Evolutionary conservation across 2,113 vertebrate genomes (phyloP).

Genomic region (Opisthocomus hoazin): DNA sequence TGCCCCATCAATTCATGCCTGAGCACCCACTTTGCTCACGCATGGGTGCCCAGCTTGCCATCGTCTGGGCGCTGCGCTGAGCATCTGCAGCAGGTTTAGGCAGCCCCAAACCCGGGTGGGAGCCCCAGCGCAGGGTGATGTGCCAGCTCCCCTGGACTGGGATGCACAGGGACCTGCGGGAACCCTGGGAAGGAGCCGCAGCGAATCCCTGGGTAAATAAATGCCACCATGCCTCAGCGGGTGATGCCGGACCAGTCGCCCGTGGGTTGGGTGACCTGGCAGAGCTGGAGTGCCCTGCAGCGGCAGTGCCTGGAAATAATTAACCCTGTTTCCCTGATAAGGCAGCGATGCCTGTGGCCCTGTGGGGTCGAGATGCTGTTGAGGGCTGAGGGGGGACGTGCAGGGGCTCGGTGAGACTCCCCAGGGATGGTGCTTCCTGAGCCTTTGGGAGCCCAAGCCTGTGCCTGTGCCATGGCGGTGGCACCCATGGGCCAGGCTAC

Average conservation of each 20-base stretch:
- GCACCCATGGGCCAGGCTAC: background rate
- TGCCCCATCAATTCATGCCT: background rate
- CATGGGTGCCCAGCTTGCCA: background rate
- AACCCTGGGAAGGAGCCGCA: background rate
- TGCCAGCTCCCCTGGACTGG: rapidly evolving
- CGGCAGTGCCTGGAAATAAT: background rate
- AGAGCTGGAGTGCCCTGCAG: background rate
- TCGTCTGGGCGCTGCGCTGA: rapidly evolving
- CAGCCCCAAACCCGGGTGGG: background rate
- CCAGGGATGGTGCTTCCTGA: background rate
- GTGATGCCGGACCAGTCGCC: background rate
- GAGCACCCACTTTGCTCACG: background rate
- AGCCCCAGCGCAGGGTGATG: rapidly evolving
- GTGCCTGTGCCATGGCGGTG: background rate
- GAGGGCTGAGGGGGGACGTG: rapidly evolving
- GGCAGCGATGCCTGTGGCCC: background rate
- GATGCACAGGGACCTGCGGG: rapidly evolving
- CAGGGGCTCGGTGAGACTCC: rapidly evolving
- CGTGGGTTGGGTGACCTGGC: background rate
- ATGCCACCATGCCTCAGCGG: rapidly evolving
- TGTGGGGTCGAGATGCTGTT: rapidly evolving
- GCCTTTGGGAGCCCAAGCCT: background rate
- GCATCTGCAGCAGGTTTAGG: background rate
- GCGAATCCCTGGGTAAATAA: background rate
- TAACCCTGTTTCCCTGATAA: background rate